Evolutionary conservation across 2,888 invertebrate species (phyloP), one percentile per base, ranked within the genome.

Genomic region (Tuta absoluta): DNA sequence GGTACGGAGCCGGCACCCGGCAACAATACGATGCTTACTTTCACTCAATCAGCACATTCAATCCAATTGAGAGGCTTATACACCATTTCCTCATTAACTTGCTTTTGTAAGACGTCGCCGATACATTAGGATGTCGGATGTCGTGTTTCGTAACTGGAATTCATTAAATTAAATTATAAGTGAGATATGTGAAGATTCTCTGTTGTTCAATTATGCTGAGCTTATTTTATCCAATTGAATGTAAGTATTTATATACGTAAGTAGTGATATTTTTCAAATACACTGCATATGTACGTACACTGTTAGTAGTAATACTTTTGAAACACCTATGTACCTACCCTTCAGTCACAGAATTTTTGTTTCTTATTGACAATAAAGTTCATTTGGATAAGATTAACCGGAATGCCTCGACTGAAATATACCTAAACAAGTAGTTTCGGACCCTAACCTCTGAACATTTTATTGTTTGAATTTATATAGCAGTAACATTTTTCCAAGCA

Each of bases 81-180:
- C 89, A 89, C 82, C 86, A 85, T 84, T 87, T 86, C 81, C 89
- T 90, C 88, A 89, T 89, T 89, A 89, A 80, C 75, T 75, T 70
- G 83, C 87, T 87, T 89, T 90, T 90, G 88, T 90, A 81, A 69
- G 70, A 71, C 76, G 74, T 78, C 80, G 70, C 73, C 66, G 21
- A 21, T 58, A 38, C 21, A 21, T 38, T 65, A 21, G 19, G 12
- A 21, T 21, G 37, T 58, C 38, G 19, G 12, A 21, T 21, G 37
- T 58, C 38, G 21, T 17, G 58, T 38, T 38, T 21, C 21, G 45
- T 12, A 60, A 23, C 41, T 23, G 41, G 14, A 17, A 56, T n/a
- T 56, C 56, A 41, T 23, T 41, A 38, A 59, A 14, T 28, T 33
- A 37, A 24, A 57, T 11, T 57, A n/a, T 57, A 45, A 45, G n/a